Evolutionary conservation across 2,797 vertebrate species (phyloP).

Genomic region (Hoplostethus atlanticus): DNA sequence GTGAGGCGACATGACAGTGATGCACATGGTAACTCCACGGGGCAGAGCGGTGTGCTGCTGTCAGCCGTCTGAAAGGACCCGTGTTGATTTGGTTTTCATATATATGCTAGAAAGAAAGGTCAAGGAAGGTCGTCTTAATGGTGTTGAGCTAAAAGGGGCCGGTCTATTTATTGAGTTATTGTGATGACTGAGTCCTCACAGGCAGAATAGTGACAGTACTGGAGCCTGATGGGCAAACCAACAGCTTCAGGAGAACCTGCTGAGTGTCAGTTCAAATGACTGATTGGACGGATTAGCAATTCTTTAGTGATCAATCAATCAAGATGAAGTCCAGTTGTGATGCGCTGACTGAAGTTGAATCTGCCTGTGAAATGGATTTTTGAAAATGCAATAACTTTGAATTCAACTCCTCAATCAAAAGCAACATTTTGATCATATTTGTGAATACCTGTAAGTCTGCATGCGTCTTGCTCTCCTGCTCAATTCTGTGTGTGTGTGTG

Average conservation of each 20-base stretch:
- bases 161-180: no score
- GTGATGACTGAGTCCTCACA: no score
- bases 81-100: slow-evolving; percentile 33
- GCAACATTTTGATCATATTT: slow-evolving; percentile 28
- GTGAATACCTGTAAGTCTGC: slow-evolving; percentile 5
- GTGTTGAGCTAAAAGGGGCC: no score
- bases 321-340: background rate
- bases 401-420: slow-evolving; percentile 32
- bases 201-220: no score
- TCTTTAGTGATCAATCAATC: no score
- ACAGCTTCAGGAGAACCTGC: no score
- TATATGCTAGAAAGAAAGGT: background rate
- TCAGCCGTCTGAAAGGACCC: slow-evolving; percentile 1
- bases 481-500: background rate
- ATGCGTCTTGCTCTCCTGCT: background rate
- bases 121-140: no score
- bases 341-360: background rate
- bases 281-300: no score
- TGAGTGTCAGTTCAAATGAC: no score
- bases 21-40: slow-evolving; percentile 28
- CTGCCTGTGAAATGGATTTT: background rate
- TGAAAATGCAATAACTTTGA: slow-evolving; percentile 31
- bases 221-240: no score
- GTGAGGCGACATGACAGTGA: slow-evolving; percentile 32
- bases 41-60: slow-evolving; percentile 47